Base-by-base conservation (phyloP, 1,140 invertebrate genomes). In the Caenorhabditis remanei region DNA sequence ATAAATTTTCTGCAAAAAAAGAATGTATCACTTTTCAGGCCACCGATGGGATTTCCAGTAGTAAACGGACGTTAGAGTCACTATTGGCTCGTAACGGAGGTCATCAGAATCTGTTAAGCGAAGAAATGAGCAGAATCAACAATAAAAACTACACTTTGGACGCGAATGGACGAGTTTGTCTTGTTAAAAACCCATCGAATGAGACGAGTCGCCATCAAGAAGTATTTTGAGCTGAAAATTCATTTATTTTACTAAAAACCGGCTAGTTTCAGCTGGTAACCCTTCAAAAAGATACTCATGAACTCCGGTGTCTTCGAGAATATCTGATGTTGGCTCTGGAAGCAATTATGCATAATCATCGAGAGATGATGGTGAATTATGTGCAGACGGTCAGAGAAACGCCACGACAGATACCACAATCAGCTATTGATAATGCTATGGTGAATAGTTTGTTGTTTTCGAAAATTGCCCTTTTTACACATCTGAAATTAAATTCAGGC, bases 91-190 rank as follows among this genome's bases (percentile, higher is more conserved):
- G 71, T 13, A 79, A 79, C n/a, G 71, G 71, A 24, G 71, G 71
- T 24, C 71, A 79, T 24, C 71, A 79, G n/a, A 48, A 79, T 41
- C 21, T 79, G 13, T 1, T 79, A 2, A 79, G 53, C n/a, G 71
- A 79, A 24, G 71, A 79, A 53, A 41, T 50, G 19, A 50, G 41
- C 46, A 79, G 53, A 21, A 41, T 21, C 4, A 43, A 79, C 46
- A 79, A 79, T 24, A 79, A 79, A 79, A 79, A 53, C 46, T 79
- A 79, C n/a, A 79, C 71, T 21, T 79, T 79, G 14, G 71, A 79
- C 14, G 71, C 71, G n/a, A 53, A 79, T 32, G 71, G 71, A 8
- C 43, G 71, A 50, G 71, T 79, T 50, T 79, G 71, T 79, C 46
- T 79, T 14, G 71, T 79, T 4, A 79, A 79, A 79, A 79, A 79